Conservation (phyloP, 2,888 invertebrate species). For the Odontocolon sp. region DNA sequence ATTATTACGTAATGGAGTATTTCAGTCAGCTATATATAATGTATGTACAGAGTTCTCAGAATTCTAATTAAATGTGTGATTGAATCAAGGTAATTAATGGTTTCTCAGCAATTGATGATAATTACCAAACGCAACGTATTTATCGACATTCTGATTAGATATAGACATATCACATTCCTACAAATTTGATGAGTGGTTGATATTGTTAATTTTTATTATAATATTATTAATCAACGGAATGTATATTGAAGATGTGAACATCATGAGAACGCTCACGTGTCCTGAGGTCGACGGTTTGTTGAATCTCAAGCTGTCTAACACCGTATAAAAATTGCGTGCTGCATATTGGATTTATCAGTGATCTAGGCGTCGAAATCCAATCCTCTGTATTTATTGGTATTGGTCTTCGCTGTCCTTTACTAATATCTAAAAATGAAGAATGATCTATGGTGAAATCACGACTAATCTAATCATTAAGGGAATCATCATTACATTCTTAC, state of each 20-base stretch:
- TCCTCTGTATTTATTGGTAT: slow-evolving; percentile 84
- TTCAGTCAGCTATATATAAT: too few species aligned
- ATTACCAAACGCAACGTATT: too few species aligned
- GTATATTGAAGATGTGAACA: not conserved
- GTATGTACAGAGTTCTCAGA: too few species aligned
- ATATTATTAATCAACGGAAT: not conserved
- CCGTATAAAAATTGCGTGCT: slow-evolving; percentile 89
- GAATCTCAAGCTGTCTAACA: slow-evolving; percentile 86
- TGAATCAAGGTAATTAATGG: too few species aligned
- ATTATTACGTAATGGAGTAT: slow-evolving; percentile 3
- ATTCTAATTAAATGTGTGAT: too few species aligned
- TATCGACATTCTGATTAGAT: too few species aligned
- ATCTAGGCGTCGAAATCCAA: slow-evolving; percentile 83
- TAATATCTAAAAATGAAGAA: slow-evolving; percentile 42
- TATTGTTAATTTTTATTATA: not conserved
- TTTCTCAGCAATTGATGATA: too few species aligned
- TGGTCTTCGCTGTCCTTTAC: slow-evolving; percentile 79
- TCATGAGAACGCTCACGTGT: slow-evolving; percentile 45
- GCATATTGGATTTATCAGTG: slow-evolving; percentile 85
- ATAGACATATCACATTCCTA: too few species aligned
- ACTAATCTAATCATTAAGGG: not conserved
- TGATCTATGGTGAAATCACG: not conserved
- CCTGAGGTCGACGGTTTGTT: slow-evolving; percentile 88
- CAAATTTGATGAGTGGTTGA: too few species aligned
- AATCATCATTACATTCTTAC: slow-evolving; percentile 41